Evolutionary conservation across 1,140 invertebrate species (phyloP).

Genomic region (Lucilia cuprina): DNA sequence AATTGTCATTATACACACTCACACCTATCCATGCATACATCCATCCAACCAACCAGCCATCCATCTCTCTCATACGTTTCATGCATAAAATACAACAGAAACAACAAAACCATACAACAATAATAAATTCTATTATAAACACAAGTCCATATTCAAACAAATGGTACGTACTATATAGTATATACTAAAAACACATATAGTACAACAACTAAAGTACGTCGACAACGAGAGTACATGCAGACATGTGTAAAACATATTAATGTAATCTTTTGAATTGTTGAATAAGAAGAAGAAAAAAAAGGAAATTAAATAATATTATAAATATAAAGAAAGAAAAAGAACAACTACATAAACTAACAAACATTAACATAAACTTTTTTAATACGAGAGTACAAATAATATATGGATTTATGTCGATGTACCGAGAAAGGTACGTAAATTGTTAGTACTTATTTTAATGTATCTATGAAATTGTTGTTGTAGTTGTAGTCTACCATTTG

Average conservation of each 20-base stretch:
- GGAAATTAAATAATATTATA: neutral
- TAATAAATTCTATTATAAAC: neutral
- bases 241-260: slow-evolving; percentile 1
- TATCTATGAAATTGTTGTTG: neutral
- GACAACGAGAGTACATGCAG: neutral
- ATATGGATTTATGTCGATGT: neutral
- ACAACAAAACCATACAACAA: neutral
- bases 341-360: neutral
- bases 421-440: neutral
- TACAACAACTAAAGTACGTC: no score
- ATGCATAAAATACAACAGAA: neutral
- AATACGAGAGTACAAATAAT: neutral
- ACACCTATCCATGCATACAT: neutral
- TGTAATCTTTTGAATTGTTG: neutral
- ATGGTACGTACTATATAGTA: neutral
- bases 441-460: neutral
- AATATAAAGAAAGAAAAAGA: neutral
- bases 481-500: neutral
- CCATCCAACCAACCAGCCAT: neutral
- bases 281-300: neutral
- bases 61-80: neutral
- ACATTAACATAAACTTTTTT: neutral
- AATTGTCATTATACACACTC: neutral
- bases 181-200: neutral
- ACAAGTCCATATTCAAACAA: neutral